phyloP scores from a whole-genome alignment of 2,113 vertebrate species.

The Neofelis nebulosa region DNA sequence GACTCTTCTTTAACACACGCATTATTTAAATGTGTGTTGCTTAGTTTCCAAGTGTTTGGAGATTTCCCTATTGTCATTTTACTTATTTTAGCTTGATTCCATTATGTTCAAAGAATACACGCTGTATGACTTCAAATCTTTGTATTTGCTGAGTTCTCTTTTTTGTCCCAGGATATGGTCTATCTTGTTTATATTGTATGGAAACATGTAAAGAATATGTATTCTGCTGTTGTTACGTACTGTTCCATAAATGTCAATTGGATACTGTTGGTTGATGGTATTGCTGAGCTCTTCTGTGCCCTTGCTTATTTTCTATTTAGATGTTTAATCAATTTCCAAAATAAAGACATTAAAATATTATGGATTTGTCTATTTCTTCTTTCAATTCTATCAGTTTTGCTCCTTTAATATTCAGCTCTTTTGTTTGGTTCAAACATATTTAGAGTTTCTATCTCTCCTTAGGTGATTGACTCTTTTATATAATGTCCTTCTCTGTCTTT shows the following conservation, averaged over 20 bases:
- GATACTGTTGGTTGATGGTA: not conserved
- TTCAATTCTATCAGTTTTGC: not conserved
- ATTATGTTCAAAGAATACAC: not conserved
- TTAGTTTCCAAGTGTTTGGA: not conserved
- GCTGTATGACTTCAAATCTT: not conserved
- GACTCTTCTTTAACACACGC: not conserved
- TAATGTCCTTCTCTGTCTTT: not conserved
- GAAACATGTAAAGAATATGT: not conserved
- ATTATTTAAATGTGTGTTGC: not conserved
- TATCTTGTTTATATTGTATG: not conserved
- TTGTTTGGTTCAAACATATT: not conserved
- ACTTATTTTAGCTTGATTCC: not conserved
- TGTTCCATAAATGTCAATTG: not conserved
- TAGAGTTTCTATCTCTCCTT: not conserved
- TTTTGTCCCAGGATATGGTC: not conserved
- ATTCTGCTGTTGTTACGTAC: not conserved
- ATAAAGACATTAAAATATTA: not conserved
- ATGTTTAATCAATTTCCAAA: not conserved
- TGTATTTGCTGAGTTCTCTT: not conserved
- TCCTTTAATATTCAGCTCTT: not conserved
- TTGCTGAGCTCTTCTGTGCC: not conserved
- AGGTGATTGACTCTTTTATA: not conserved
- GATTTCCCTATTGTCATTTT: not conserved
- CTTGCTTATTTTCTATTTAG: not conserved
- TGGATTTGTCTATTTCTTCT: not conserved